phyloP scores from a whole-genome alignment of 2,888 invertebrate species.

The Acrobasis suavella region DNA sequence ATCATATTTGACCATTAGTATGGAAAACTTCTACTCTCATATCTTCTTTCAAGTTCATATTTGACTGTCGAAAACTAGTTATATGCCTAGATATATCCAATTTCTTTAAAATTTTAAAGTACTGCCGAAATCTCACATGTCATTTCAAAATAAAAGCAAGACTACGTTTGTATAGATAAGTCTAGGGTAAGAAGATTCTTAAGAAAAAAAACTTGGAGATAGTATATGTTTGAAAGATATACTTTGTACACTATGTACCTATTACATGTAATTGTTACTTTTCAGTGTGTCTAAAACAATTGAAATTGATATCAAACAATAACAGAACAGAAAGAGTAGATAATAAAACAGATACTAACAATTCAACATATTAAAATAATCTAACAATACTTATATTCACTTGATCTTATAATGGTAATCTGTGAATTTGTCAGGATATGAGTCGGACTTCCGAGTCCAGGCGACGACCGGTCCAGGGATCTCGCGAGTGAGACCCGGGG shows the following conservation, averaged over 20 bases:
- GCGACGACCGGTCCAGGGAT: conserved; percentile 2
- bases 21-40: too few species aligned
- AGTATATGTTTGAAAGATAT: conserved; percentile 17
- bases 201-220: conserved; percentile 8
- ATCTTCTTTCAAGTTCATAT: too few species aligned
- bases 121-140: too few species aligned
- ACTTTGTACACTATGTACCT: conserved; percentile 2
- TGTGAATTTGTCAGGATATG: conserved; percentile 36
- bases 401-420: conserved; percentile 41
- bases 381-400: conserved; percentile 66
- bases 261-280: not conserved
- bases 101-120: too few species aligned
- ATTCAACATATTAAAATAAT: conserved; percentile 62
- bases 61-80: too few species aligned
- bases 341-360: conserved; percentile 60
- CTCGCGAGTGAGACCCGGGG: conserved; percentile 31
- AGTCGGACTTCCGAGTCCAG: conserved; percentile 3
- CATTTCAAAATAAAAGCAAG: too few species aligned
- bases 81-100: too few species aligned
- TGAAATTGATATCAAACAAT: conserved; percentile 60
- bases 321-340: conserved; percentile 57
- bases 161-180: too few species aligned
- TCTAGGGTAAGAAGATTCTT: too few species aligned
- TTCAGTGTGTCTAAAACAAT: conserved; percentile 32
- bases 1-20: too few species aligned